Evolutionary conservation across 2,113 vertebrate species (phyloP).

Genomic region (Aramus guarauna): DNA sequence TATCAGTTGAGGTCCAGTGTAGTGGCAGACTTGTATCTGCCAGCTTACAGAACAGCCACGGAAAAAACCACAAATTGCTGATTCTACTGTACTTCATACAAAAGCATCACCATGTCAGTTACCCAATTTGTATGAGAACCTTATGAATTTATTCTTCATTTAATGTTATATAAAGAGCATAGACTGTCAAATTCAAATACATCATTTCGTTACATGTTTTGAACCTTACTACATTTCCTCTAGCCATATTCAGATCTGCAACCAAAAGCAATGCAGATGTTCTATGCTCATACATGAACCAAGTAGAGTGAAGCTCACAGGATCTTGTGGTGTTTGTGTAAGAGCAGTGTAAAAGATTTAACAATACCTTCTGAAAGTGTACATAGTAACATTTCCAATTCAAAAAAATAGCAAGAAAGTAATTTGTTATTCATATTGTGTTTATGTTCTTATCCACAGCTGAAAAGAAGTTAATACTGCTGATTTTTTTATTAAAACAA

Average conservation of each 20-base stretch:
- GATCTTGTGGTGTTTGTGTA: not conserved
- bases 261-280: not conserved
- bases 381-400: not conserved
- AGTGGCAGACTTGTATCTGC: not conserved
- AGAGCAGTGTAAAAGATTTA: not conserved
- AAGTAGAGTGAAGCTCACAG: not conserved
- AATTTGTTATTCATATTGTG: not conserved
- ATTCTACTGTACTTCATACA: not conserved
- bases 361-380: not conserved
- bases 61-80: not conserved
- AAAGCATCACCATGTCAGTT: not conserved
- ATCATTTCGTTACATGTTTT: not conserved
- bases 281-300: rapidly evolving
- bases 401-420: not conserved
- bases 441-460: not conserved
- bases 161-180: not conserved
- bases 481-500: not conserved
- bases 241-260: not conserved
- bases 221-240: not conserved
- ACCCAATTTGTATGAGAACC: not conserved
- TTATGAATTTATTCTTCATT: not conserved
- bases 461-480: not conserved
- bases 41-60: not conserved
- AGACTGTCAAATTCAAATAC: not conserved
- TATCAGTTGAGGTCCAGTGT: not conserved